phyloP scores from a whole-genome alignment of 2,888 invertebrate genomes.

The Callinectes sapidus region DNA sequence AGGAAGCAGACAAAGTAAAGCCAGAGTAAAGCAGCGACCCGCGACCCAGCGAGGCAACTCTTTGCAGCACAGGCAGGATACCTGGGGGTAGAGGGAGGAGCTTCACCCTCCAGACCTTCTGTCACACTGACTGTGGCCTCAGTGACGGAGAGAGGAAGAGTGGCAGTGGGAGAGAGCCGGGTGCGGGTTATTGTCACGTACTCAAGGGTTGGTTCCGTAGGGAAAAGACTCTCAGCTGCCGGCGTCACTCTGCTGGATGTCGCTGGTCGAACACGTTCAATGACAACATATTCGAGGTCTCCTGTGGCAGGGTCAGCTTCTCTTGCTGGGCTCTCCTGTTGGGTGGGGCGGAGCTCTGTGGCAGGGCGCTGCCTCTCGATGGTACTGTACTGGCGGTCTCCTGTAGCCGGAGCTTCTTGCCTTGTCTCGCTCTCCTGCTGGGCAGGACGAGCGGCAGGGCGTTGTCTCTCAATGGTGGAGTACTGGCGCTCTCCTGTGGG shows the following conservation, averaged over 20 bases:
- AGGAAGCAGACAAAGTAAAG: constrained; percentile 42
- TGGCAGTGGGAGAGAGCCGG: constrained; percentile 40
- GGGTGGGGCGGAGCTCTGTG: not conserved
- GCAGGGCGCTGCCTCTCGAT: constrained; percentile 80
- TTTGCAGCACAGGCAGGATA: constrained; percentile 10
- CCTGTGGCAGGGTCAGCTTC: constrained; percentile 38
- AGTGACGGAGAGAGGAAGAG: constrained; percentile 36
- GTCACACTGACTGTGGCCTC: constrained; percentile 47
- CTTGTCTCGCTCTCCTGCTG: constrained; percentile 25
- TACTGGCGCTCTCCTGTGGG: constrained; percentile 62
- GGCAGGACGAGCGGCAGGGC: constrained; percentile 43
- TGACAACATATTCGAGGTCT: constrained; percentile 67
- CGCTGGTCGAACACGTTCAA: constrained; percentile 63
- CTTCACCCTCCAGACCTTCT: constrained; percentile 42
- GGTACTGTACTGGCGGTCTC: not conserved
- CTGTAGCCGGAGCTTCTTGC: not conserved
- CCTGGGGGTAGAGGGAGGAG: constrained; percentile 48
- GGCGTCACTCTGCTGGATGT: constrained; percentile 26
- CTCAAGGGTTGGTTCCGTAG: constrained; percentile 61
- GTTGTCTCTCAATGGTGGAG: constrained; percentile 66
- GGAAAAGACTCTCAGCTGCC: not conserved
- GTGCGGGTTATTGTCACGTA: constrained; percentile 66
- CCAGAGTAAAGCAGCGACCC: constrained; percentile 28
- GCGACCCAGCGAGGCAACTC: constrained; percentile 41
- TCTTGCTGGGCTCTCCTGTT: not conserved